Evolutionary conservation across 2,797 vertebrate species (phyloP).

Genomic region (Propithecus perrieri): DNA sequence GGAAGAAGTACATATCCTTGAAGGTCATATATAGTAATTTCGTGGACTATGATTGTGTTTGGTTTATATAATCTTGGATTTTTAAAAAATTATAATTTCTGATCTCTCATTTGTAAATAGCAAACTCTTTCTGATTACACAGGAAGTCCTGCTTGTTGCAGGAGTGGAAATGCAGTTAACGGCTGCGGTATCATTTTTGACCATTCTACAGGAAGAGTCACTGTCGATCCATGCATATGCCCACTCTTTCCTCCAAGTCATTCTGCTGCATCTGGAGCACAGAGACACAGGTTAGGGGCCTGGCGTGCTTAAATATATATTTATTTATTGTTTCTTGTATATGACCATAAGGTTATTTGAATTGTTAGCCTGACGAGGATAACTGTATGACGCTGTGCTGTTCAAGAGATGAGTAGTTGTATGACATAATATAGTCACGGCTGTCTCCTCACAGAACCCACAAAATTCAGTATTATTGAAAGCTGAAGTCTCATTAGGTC

Average conservation of each 20-base stretch:
- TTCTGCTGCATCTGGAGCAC: slow-evolving; percentile 94
- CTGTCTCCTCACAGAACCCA: background rate
- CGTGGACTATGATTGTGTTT: background rate
- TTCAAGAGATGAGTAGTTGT: background rate
- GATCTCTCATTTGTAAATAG: slow-evolving; percentile 44
- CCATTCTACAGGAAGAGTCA: slow-evolving; percentile 94
- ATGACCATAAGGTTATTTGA: background rate
- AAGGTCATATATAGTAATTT: background rate
- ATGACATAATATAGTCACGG: background rate
- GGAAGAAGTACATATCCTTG: slow-evolving; percentile 4
- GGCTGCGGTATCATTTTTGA: slow-evolving; percentile 93
- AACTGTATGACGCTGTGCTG: background rate
- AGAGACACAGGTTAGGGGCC: slow-evolving; percentile 91
- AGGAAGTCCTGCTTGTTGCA: slow-evolving; percentile 93
- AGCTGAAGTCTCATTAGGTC: background rate
- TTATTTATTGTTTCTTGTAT: background rate
- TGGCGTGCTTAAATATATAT: accelerated
- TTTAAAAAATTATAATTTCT: background rate
- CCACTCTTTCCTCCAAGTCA: slow-evolving; percentile 95
- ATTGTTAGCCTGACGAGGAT: background rate
- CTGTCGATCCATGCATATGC: slow-evolving; percentile 94
- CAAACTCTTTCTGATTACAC: slow-evolving; percentile 76
- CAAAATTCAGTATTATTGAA: background rate
- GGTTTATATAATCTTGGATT: slow-evolving; percentile 5
- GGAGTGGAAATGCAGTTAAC: slow-evolving; percentile 94